Evolutionary conservation across 2,797 vertebrate genomes (phyloP), one percentile per base, ranked within the genome.

Genomic region (Oreochromis grahami): DNA sequence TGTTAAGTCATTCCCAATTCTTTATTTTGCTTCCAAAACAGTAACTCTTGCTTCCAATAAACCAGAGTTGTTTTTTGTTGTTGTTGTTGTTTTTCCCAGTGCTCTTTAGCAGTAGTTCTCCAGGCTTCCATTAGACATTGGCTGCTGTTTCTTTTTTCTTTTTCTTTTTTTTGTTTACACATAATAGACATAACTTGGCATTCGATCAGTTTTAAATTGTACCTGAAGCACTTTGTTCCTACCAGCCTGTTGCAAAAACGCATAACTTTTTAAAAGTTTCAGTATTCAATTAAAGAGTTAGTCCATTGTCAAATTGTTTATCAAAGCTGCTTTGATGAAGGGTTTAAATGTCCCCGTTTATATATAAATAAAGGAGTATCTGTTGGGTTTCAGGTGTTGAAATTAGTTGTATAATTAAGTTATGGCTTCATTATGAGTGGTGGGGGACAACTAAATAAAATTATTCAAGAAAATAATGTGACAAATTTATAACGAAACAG

Each of bases 401-500:
- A 10, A 19, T 60, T 34, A n/a, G 0, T 60, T 60, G 7, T 60
- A 9, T 36, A 36, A 36, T 36, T 36, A 26, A 26, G 26, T 26
- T 26, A 26, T 26, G 26, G 26, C 26, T 26, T 26, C 26, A 26
- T 26, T 26, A 26, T 26, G 36, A 43, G 21, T 15, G 21, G 1
- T 70, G 21, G 21, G 29, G 8, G 8, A 4, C 43, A 70, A 17
- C 65, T 45, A 29, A 60, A 7, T 26, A 11, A 26, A 10, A 2
- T 70, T 26, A 43, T 10, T 41, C 10, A 68, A 26, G 1, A 70
- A 26, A 70, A 60, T 34, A 34, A 70, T 70, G 14, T 45, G 0
- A 43, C 17, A 0, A 45, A 70, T 43, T 70, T 3, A 70, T 70
- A 7, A 68, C 0, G 5, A 43, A 45, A 1, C 21, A 0, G 5